Conservation (phyloP, 2,888 invertebrate species). For the Oscheius onirici region DNA sequence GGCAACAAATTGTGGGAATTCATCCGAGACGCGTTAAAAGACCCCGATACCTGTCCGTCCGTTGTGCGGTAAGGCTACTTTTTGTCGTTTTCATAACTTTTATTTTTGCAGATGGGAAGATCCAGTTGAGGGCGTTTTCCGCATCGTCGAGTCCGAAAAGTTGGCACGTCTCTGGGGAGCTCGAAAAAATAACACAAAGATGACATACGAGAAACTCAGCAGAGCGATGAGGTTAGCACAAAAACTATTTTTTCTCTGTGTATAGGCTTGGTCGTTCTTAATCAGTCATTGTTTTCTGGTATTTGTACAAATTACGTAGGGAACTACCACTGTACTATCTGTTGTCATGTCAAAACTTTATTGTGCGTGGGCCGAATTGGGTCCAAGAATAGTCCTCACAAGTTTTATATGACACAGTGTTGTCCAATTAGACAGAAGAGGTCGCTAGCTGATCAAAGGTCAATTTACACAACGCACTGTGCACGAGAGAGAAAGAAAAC, state of each 20-base stretch:
- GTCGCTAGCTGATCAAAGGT: constrained; percentile 19
- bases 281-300: no score
- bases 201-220: constrained; percentile 92
- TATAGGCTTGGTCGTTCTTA: no score
- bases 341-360: not conserved
- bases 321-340: no score
- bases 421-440: constrained; percentile 6
- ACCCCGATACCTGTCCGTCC: constrained; percentile 82
- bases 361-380: not conserved
- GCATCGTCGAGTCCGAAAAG: constrained; percentile 86
- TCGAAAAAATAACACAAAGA: constrained; percentile 85
- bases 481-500: constrained; percentile 4
- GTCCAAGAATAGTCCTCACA: no score
- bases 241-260: no score
- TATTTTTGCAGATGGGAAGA: constrained; percentile 85
- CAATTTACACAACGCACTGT: constrained; percentile 22
- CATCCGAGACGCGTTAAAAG: constrained; percentile 82
- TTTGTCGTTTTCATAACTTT: not conserved
- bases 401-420: not conserved
- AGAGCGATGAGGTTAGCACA: constrained; percentile 82
- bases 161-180: constrained; percentile 88
- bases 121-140: constrained; percentile 84
- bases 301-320: no score
- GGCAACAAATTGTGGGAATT: constrained; percentile 82
- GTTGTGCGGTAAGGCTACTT: constrained; percentile 76